phyloP scores from a whole-genome alignment of 2,797 vertebrate species.

The Luscinia megarhynchos region DNA sequence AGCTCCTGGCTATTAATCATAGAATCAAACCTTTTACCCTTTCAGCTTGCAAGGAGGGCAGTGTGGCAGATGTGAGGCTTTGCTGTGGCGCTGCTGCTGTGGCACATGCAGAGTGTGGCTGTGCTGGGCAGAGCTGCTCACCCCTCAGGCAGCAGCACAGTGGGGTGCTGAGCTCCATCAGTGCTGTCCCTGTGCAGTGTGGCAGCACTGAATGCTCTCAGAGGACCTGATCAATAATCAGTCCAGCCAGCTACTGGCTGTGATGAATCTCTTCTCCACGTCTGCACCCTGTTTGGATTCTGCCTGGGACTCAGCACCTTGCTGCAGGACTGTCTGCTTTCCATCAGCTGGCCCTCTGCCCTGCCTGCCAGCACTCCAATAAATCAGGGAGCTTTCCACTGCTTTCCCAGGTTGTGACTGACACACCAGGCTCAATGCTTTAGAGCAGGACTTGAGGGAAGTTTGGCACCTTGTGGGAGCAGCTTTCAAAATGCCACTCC shows the following conservation, averaged over 20 bases:
- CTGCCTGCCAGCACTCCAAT: not conserved
- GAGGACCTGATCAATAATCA: not conserved
- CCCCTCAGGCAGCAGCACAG: not conserved
- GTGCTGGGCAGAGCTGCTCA: not conserved
- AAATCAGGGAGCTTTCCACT: not conserved
- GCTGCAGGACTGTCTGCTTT: not conserved
- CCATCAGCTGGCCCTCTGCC: not conserved
- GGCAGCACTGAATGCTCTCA: fast-evolving
- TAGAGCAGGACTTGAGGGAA: not conserved
- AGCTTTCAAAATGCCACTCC: not conserved
- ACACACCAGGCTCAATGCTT: not conserved
- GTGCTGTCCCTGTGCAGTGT: not conserved
- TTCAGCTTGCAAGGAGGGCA: not conserved
- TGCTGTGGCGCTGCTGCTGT: not conserved
- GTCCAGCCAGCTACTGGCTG: not conserved
- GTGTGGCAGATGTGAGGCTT: not conserved
- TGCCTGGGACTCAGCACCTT: not conserved
- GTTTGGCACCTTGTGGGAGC: not conserved
- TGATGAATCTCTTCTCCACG: not conserved
- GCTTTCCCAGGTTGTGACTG: not conserved
- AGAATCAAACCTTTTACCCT: not conserved
- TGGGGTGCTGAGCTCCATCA: fast-evolving
- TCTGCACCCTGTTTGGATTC: not conserved
- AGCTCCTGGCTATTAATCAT: not conserved
- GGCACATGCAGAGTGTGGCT: not conserved